Evolutionary conservation across 2,888 invertebrate genomes (phyloP).

Genomic region (Autographa pulchrina): DNA sequence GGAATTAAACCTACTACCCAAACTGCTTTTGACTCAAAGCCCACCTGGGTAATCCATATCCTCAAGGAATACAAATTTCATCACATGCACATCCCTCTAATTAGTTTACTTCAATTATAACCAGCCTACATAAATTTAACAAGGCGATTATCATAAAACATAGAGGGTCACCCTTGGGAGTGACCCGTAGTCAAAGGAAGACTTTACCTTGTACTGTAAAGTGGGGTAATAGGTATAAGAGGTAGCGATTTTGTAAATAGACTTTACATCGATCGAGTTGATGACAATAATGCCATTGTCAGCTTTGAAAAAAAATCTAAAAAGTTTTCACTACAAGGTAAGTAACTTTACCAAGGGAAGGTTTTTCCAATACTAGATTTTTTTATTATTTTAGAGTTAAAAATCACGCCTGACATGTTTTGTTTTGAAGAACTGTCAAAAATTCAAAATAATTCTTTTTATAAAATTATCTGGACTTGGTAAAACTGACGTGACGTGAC

Average conservation of each 20-base stretch:
- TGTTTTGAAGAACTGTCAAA: no score
- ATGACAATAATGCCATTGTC: no score
- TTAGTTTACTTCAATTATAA: slow-evolving; percentile 68
- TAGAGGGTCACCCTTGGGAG: slow-evolving; percentile 70
- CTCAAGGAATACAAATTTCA: slow-evolving; percentile 39
- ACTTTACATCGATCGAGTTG: no score
- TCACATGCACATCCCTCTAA: slow-evolving; percentile 47
- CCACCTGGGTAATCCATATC: slow-evolving; percentile 14
- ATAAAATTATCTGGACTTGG: no score
- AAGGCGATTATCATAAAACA: slow-evolving; percentile 81
- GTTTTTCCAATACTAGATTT: no score
- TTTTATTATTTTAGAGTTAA: no score
- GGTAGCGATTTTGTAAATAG: neutral
- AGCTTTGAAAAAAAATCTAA: no score
- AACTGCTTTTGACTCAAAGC: slow-evolving; percentile 17
- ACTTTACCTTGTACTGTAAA: slow-evolving; percentile 65
- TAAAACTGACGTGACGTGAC: no score
- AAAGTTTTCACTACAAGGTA: no score
- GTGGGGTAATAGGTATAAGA: slow-evolving; percentile 39
- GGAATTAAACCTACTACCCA: neutral
- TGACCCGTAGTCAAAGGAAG: slow-evolving; percentile 76
- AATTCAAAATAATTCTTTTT: no score
- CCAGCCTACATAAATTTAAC: slow-evolving; percentile 74
- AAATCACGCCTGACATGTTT: no score
- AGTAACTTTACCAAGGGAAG: no score